These are phyloP conservation scores for Cecropterus lyciades DNA, from an alignment of 1,140 invertebrate genomes.

Conservation along the genomic window DNA sequence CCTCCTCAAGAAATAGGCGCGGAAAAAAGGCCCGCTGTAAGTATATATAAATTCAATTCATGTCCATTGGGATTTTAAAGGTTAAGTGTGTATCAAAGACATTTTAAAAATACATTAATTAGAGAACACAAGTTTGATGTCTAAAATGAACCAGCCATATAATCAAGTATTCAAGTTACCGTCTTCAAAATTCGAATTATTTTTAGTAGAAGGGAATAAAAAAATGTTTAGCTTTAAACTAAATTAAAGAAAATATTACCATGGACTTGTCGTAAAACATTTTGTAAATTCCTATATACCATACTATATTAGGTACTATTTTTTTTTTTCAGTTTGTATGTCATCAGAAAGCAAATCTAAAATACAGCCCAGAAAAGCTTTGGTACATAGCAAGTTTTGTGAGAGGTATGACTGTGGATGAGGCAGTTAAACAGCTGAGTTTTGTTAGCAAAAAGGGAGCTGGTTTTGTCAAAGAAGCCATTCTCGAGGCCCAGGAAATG, in stretches of 20 bases:
- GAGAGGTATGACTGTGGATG: constrained; percentile 96
- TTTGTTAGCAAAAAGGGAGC: constrained; percentile 95
- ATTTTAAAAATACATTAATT: no score
- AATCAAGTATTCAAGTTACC: no score
- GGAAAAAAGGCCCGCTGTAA: constrained; percentile 92
- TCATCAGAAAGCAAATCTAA: constrained; percentile 92
- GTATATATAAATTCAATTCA: constrained; percentile 51
- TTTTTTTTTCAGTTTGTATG: constrained; percentile 91
- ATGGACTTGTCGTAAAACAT: no score
- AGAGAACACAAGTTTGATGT: no score
- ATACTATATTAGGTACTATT: not conserved
- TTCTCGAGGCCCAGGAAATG: constrained; percentile 94
- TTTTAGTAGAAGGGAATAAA: no score
- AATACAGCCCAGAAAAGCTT: constrained; percentile 96
- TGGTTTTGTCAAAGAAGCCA: constrained; percentile 90
- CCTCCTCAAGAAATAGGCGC: constrained; percentile 91
- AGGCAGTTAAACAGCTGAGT: constrained; percentile 95
- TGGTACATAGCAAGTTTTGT: constrained; percentile 95
- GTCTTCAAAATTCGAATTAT: no score
- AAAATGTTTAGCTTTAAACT: no score
- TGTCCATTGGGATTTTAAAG: not conserved
- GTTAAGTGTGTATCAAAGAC: not conserved
- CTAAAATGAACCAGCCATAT: no score
- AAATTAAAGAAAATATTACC: no score
- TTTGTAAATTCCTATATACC: no score